phyloP scores from a whole-genome alignment of 2,888 invertebrate genomes.

The Meteorus cinctellus region DNA sequence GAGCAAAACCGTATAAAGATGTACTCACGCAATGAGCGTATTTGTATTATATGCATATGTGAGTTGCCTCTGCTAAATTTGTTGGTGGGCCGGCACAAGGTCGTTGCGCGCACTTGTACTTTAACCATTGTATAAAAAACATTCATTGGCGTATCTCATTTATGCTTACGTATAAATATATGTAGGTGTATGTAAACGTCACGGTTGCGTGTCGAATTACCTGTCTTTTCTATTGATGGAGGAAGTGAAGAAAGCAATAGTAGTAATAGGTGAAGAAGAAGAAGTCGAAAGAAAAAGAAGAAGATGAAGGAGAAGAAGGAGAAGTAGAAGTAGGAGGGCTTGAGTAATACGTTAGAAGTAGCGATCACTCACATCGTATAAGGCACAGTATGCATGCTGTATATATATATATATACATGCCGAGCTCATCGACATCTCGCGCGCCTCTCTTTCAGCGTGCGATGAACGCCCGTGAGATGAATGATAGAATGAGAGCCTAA shows the following conservation, averaged over 20 bases:
- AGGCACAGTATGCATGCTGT: conserved; percentile 16
- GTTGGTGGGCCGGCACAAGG: conserved; percentile 38
- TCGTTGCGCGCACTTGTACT: conserved; percentile 30
- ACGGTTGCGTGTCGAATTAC: conserved; percentile 26
- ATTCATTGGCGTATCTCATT: conserved; percentile 3
- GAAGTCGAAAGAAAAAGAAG: not conserved
- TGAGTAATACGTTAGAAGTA: conserved; percentile 39
- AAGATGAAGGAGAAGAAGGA: not conserved
- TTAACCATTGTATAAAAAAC: conserved; percentile 14
- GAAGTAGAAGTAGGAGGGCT: not conserved
- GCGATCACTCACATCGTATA: conserved; percentile 13
- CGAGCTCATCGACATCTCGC: conserved; percentile 40
- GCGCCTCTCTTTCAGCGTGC: conserved; percentile 17
- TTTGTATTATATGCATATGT: not conserved
- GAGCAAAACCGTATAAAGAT: conserved; percentile 23
- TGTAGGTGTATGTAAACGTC: conserved; percentile 29
- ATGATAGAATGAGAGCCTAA: conserved; percentile 45
- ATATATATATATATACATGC: not conserved
- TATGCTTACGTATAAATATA: not conserved
- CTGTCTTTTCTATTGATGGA: not conserved
- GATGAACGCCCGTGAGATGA: conserved; percentile 39
- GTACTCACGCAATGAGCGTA: not conserved
- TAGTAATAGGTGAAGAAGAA: not conserved
- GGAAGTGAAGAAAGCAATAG: conserved; percentile 16
- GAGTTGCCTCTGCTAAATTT: conserved; percentile 2